phyloP scores from a whole-genome alignment of 2,888 invertebrate species.

The Azorinus chamasolen region DNA sequence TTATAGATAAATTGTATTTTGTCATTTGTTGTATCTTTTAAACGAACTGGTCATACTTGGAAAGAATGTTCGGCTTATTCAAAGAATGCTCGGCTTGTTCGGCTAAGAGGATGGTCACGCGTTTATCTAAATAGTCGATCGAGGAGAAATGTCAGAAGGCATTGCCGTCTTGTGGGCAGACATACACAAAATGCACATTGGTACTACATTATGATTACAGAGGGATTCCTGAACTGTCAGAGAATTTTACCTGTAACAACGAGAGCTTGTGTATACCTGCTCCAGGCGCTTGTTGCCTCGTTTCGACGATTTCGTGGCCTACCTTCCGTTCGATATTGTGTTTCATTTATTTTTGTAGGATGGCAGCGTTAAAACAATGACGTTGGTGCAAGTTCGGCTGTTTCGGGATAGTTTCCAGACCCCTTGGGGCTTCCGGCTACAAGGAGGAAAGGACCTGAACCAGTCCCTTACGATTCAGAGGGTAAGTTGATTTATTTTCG shows the following conservation, averaged over 20 bases:
- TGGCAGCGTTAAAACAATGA: slow-evolving; percentile 68
- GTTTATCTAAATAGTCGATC: too few species aligned
- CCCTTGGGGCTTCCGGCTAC: slow-evolving; percentile 86
- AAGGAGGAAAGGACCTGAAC: slow-evolving; percentile 86
- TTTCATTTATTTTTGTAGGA: slow-evolving; percentile 68
- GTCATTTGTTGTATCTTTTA: too few species aligned
- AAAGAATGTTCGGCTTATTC: too few species aligned
- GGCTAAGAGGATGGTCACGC: too few species aligned
- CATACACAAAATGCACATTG: slow-evolving; percentile 1
- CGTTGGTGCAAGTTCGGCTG: slow-evolving; percentile 82
- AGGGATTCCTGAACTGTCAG: slow-evolving; percentile 37
- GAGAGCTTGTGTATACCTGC: too few species aligned
- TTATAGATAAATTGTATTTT: too few species aligned
- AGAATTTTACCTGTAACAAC: too few species aligned
- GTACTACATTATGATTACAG: neutral
- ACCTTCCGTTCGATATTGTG: slow-evolving; percentile 53
- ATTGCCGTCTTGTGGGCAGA: slow-evolving; percentile 6
- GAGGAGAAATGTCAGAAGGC: too few species aligned
- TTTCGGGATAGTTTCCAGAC: slow-evolving; percentile 85
- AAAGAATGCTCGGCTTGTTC: too few species aligned
- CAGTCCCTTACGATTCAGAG: slow-evolving; percentile 84
- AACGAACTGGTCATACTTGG: too few species aligned
- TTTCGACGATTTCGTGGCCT: slow-evolving; percentile 31
- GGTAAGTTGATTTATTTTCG: slow-evolving; percentile 77
- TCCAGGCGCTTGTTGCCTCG: slow-evolving; percentile 32